phyloP scores from a whole-genome alignment of 2,113 vertebrate species.

The Microtus pennsylvanicus region DNA sequence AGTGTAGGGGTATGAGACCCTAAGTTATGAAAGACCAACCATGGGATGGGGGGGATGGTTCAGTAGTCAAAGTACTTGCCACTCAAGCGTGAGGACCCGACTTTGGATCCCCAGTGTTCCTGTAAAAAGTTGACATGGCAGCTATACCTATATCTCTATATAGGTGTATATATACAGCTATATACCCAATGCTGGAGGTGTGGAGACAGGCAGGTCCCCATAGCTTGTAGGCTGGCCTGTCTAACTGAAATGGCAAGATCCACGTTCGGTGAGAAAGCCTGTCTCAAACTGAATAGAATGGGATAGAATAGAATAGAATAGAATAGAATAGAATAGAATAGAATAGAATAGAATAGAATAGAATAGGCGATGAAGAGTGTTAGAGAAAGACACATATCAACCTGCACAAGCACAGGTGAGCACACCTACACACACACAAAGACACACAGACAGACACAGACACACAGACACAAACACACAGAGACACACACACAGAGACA shows the following conservation, averaged over 20 bases:
- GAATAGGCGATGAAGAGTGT: too few relatives aligned
- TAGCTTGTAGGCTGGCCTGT: not conserved
- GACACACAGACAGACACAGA: not conserved
- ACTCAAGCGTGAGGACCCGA: not conserved
- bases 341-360: not conserved
- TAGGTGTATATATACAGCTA: too few relatives aligned
- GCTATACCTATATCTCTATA: too few relatives aligned
- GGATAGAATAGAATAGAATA: rapidly evolving
- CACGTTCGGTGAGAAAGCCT: not conserved
- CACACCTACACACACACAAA: not conserved
- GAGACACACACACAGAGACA: not conserved
- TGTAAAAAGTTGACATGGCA: not conserved
- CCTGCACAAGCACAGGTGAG: not conserved
- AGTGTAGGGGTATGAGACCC: rapidly evolving
- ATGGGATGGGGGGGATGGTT: not conserved
- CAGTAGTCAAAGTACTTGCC: not conserved
- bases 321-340: not conserved
- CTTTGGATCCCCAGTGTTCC: not conserved
- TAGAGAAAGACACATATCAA: not conserved
- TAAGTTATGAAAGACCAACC: not conserved
- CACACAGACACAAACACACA: not conserved
- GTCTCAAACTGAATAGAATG: not conserved
- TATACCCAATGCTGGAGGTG: too few relatives aligned
- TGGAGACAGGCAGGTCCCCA: not conserved
- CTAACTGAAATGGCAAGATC: not conserved